Percentiles rank a stretch among this genome's conserved stretches.
Evolutionary conservation across 2,797 vertebrate species (phyloP).

Genomic region (Cuniculus paca): DNA sequence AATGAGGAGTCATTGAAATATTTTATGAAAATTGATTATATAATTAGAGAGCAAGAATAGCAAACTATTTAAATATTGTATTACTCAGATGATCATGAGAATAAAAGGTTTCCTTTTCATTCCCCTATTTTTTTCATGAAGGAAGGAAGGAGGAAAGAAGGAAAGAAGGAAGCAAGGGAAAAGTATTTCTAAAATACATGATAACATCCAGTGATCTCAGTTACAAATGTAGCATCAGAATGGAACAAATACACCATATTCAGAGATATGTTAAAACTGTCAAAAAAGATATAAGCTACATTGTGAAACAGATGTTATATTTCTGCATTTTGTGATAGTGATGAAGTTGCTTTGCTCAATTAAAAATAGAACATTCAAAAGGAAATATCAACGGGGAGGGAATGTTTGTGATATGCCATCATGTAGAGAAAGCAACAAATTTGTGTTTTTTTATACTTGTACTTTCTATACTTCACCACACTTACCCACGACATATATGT

Average conservation of each 20-base stretch:
- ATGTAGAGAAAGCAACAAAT: not conserved
- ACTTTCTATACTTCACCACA: not conserved
- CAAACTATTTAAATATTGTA: not conserved
- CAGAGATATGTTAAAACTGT: constrained; percentile 25
- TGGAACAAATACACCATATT: not conserved
- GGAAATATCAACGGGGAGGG: not conserved
- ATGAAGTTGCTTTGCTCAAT: not conserved
- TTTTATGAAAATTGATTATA: not conserved
- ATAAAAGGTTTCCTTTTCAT: not conserved
- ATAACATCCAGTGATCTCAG: not conserved
- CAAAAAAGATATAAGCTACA: constrained; percentile 11
- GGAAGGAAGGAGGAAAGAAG: not conserved
- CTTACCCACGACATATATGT: not conserved
- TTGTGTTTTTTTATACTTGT: not conserved
- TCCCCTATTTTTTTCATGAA: not conserved
- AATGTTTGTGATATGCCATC: fast-evolving
- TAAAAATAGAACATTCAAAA: constrained; percentile 49
- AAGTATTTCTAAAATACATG: not conserved
- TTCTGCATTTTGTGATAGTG: not conserved
- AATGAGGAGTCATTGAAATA: not conserved
- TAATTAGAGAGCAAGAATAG: not conserved
- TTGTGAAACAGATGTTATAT: constrained; percentile 54
- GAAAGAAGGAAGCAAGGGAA: not conserved
- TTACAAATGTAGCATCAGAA: not conserved
- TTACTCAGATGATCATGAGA: not conserved